phyloP scores from a whole-genome alignment of 2,888 invertebrate species.

The Seira sanloemensis region DNA sequence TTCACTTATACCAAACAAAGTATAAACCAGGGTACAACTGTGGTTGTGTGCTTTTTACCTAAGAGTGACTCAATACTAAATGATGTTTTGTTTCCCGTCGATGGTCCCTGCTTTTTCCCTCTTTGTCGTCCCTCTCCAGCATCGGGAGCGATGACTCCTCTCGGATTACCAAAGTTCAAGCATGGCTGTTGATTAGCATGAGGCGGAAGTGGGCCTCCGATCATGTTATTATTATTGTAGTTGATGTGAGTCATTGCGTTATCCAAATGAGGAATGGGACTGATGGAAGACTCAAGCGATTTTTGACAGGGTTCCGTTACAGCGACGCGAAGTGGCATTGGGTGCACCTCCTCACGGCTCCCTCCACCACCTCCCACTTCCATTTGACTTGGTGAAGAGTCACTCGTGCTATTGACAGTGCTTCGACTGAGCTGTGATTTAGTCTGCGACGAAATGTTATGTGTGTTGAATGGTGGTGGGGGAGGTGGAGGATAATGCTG shows the following conservation, averaged over 20 bases:
- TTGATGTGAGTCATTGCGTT: background rate
- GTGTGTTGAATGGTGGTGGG: background rate
- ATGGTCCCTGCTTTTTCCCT: conserved; percentile 72
- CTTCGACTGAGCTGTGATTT: background rate
- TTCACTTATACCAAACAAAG: background rate
- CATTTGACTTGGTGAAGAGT: background rate
- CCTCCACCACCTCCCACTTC: conserved; percentile 22
- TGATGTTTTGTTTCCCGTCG: conserved; percentile 76
- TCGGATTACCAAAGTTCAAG: background rate
- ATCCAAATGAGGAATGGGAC: background rate
- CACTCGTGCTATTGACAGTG: background rate
- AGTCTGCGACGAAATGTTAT: background rate
- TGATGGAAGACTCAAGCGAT: conserved; percentile 13
- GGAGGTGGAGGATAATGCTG: background rate
- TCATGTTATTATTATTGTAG: conserved; percentile 2
- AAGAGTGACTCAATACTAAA: conserved; percentile 93
- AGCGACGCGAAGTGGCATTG: no score
- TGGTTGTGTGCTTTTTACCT: conserved; percentile 77
- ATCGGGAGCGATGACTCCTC: background rate
- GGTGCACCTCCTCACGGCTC: background rate
- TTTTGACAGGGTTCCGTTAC: conserved; percentile 1
- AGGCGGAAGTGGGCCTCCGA: background rate
- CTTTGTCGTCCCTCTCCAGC: conserved; percentile 36
- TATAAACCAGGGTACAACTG: conserved; percentile 19
- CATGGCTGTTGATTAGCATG: background rate